Base-by-base conservation (phyloP, 2,888 invertebrate species). In the Pimpla rufipes region DNA sequence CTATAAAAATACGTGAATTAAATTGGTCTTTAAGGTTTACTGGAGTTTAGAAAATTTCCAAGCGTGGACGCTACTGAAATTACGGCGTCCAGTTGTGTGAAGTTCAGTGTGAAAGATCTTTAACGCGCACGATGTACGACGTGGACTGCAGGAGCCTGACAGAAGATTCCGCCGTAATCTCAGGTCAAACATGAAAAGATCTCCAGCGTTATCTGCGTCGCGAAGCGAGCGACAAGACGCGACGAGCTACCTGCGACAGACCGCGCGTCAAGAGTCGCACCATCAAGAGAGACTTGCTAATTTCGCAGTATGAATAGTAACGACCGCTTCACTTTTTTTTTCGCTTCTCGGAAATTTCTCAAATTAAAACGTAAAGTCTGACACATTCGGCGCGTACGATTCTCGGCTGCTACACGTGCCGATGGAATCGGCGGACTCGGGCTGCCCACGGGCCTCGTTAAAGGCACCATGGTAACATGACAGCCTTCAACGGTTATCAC, bases 101-200 rank as follows among this genome's bases (percentile, higher is more conserved):
- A 23, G 23, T 23, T 55, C 23, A 1, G 23, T 21, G 47, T 50
- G 16, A 18, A 50, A 52, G 21, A 57, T 57, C 11, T 57, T 55
- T n/a, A 29, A 57, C 59, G 59, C 21, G 23, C 23, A 29, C 10
- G 8, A 59, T 10, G 59, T 0, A 10, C 29, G n/a, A 59, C 13
- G 35, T 35, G 35, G 35, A 35, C 35, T 59, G 35, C 35, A 35
- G 21, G 62, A 77, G 71, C 70, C 37, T 42, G 18, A 59, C 66
- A 64, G 57, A 71, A 67, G 70, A 70, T 42, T 52, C 42, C 66
- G 21, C 37, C 2, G 37, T 78, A 79, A 81, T 77, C 73, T 73
- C 45, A 67, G 29, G 35, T 81, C 50, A 77, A 77, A 67, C 71
- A 77, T 73, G 40, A 23, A 81, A 77, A 81, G 55, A 11, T 73